Conservation (phyloP, 2,797 vertebrate genomes). For the Nasua narica region DNA sequence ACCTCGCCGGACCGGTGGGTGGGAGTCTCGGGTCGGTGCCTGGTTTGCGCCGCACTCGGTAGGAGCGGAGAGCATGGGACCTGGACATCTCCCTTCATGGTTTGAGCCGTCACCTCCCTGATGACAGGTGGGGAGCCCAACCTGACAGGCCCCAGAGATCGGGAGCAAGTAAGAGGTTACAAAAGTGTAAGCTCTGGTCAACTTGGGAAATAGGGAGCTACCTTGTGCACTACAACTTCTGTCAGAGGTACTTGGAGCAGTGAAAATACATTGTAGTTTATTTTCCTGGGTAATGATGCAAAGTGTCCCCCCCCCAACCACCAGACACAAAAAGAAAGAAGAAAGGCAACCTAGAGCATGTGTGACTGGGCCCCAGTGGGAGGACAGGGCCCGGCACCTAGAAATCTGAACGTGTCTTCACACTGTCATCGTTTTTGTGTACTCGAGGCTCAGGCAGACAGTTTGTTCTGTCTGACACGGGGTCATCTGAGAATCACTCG, state of each 20-base stretch:
- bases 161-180: not conserved
- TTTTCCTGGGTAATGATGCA: not conserved
- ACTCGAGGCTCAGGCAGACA: not conserved
- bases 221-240: not conserved
- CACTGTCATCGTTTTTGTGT: not conserved
- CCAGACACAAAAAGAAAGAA: not conserved
- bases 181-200: not conserved
- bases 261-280: not conserved
- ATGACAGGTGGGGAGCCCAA: not conserved
- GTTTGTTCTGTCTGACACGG: not conserved
- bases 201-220: not conserved
- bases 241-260: not conserved
- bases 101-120: too few species aligned
- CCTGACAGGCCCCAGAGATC: not conserved
- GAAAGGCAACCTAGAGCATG: not conserved
- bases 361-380: not conserved
- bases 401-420: not conserved
- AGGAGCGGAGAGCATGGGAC: not conserved
- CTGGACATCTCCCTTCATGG: not conserved
- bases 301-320: not conserved
- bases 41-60: not conserved
- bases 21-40: not conserved
- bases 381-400: not conserved
- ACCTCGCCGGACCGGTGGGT: not conserved
- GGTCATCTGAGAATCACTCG: not conserved